phyloP scores from a whole-genome alignment of 2,888 invertebrate species.

The Lymantria monacha region DNA sequence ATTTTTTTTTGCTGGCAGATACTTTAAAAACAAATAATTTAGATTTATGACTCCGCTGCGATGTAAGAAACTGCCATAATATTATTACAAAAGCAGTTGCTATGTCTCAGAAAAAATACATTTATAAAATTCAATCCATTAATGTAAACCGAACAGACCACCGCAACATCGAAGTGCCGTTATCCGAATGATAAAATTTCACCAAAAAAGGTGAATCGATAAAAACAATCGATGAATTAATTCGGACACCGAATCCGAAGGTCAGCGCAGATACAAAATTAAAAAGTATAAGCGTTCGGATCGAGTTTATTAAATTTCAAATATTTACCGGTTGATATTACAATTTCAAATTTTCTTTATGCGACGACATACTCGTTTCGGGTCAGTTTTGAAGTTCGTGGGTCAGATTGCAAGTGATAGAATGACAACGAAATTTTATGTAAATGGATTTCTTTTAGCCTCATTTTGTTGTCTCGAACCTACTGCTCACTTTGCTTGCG shows the following conservation, averaged over 20 bases:
- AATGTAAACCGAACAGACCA: slow-evolving; percentile 19
- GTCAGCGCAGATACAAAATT: slow-evolving; percentile 76
- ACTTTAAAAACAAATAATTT: neutral
- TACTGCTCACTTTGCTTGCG: neutral
- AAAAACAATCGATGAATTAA: slow-evolving; percentile 69
- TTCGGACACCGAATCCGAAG: slow-evolving; percentile 72
- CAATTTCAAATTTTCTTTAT: slow-evolving; percentile 69
- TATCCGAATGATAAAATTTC: slow-evolving; percentile 41
- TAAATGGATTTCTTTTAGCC: slow-evolving; percentile 1
- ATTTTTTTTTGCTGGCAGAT: no score
- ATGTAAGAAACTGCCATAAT: neutral
- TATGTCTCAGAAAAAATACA: neutral
- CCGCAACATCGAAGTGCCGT: slow-evolving; percentile 31
- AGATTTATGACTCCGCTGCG: neutral
- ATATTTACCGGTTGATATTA: slow-evolving; percentile 71
- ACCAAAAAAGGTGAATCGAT: slow-evolving; percentile 51
- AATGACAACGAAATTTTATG: neutral
- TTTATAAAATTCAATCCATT: neutral
- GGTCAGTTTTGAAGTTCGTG: slow-evolving; percentile 16
- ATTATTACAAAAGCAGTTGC: neutral
- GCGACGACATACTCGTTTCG: slow-evolving; percentile 22
- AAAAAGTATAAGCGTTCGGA: slow-evolving; percentile 77
- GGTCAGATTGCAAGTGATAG: slow-evolving; percentile 4
- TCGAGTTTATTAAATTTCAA: slow-evolving; percentile 78
- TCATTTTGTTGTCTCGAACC: neutral